Evolutionary conservation across 2,113 vertebrate species (phyloP).

Genomic region (Varanus komodoensis): DNA sequence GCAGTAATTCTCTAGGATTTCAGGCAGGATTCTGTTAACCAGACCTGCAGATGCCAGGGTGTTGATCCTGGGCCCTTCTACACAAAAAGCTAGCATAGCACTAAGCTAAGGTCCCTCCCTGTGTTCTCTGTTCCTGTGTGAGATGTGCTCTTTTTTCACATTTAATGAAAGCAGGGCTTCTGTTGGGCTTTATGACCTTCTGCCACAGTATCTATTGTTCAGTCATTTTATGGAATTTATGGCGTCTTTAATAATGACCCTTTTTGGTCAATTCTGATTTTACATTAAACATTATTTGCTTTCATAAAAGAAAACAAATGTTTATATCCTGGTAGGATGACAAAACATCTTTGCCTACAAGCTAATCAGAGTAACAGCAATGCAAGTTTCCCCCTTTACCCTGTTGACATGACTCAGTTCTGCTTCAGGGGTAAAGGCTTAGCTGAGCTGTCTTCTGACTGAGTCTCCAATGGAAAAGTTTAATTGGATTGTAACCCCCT

Average conservation of each 20-base stretch:
- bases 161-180: neutral
- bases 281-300: neutral
- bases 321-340: neutral
- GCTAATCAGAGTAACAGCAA: slow-evolving; percentile 12
- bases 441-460: neutral
- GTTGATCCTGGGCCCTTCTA: too few relatives aligned
- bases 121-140: too few relatives aligned
- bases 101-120: too few relatives aligned
- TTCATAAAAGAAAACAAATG: neutral
- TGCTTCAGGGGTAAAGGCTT: neutral
- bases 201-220: neutral
- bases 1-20: too few relatives aligned
- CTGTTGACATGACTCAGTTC: slow-evolving; percentile 9
- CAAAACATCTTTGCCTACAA: neutral
- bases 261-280: slow-evolving; percentile 5
- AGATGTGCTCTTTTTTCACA: too few relatives aligned
- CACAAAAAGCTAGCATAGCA: too few relatives aligned
- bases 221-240: neutral
- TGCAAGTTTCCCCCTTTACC: neutral
- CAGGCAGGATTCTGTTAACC: too few relatives aligned
- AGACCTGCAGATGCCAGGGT: too few relatives aligned
- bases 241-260: neutral
- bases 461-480: neutral
- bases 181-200: neutral
- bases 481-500: neutral